A percentile compares a stretch with the other conserved stretches of the same genome.
Conservation (phyloP, 2,797 vertebrate genomes). For the Antennarius maculatus region DNA sequence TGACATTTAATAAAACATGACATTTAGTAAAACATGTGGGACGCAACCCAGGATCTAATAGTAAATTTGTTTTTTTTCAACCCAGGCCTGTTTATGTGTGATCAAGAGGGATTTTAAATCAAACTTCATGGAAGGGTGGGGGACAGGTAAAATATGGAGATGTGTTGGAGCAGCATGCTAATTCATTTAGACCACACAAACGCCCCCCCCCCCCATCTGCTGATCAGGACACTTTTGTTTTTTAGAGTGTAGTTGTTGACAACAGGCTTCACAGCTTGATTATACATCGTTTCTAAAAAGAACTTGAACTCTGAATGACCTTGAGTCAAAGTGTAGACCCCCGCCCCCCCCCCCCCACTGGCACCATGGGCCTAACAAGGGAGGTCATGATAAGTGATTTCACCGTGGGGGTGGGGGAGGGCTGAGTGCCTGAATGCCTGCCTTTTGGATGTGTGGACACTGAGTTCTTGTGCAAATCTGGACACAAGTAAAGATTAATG, state of each 20-base stretch:
- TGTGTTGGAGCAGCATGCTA: too few relatives aligned
- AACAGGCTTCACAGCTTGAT: slow-evolving; percentile 4
- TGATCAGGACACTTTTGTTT: not conserved
- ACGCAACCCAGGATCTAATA: too few relatives aligned
- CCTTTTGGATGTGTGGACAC: slow-evolving; percentile 18
- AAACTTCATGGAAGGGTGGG: too few relatives aligned
- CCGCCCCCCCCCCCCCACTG: not conserved
- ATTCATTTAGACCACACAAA: too few relatives aligned
- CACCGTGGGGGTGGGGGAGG: not conserved
- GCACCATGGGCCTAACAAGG: not conserved
- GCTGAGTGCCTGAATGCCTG: slow-evolving; percentile 17
- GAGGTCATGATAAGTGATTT: slow-evolving; percentile 3
- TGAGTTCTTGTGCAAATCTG: slow-evolving; percentile 10
- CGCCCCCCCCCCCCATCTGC: too few relatives aligned
- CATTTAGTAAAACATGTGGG: too few relatives aligned
- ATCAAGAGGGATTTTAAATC: too few relatives aligned
- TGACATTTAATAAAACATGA: not conserved
- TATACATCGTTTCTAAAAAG: slow-evolving; percentile 22
- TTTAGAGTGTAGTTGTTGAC: not conserved
- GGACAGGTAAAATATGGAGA: too few relatives aligned
- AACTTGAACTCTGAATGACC: slow-evolving; percentile 50
- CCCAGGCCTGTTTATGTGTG: too few relatives aligned
- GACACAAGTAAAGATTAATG: slow-evolving; percentile 6
- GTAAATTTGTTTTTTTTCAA: too few relatives aligned
- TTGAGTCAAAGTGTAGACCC: slow-evolving; percentile 3